phyloP scores from a whole-genome alignment of 2,888 invertebrate species.

The Rhopalosiphum nymphaeae region DNA sequence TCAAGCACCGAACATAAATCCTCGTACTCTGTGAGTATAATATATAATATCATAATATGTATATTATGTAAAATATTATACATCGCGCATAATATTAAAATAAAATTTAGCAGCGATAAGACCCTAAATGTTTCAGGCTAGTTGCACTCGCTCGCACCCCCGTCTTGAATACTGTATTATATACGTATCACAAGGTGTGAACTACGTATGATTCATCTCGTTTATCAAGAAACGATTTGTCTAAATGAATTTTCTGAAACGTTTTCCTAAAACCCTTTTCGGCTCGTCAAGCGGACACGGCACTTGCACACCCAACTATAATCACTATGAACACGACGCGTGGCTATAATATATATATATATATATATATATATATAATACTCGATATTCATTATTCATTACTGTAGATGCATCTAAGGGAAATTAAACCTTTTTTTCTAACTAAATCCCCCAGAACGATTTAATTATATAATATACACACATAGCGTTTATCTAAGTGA shows the following conservation, averaged over 20 bases:
- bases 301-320: neutral
- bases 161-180: neutral
- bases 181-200: neutral
- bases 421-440: neutral
- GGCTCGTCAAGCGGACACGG: neutral
- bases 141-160: neutral
- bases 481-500: neutral
- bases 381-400: conserved; percentile 1
- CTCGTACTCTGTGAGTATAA: neutral
- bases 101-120: neutral
- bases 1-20: neutral
- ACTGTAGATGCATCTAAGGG: neutral
- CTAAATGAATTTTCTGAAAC: neutral
- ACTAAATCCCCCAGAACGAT: neutral
- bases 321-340: neutral
- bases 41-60: neutral
- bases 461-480: neutral
- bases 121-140: neutral
- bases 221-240: neutral
- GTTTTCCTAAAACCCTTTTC: neutral
- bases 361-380: neutral
- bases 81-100: neutral
- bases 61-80: neutral
- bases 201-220: neutral
- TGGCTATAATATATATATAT: too few species aligned